Evolutionary conservation across 2,888 invertebrate species (phyloP).

Genomic region (Xestoiulus laeticollis): DNA sequence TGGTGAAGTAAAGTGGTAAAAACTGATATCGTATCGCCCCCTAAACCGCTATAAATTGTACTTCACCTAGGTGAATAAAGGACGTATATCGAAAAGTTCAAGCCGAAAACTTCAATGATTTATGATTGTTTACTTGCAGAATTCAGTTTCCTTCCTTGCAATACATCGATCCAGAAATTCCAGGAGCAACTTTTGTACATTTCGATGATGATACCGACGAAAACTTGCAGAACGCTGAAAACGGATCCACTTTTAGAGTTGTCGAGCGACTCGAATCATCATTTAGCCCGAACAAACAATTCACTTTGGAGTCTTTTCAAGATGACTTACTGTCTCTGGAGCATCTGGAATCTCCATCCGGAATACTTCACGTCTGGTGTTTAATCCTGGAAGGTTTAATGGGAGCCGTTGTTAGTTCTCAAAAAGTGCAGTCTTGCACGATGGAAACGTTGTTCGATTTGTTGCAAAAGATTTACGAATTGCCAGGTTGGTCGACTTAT

Average conservation of each 20-base stretch:
- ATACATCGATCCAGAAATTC: conserved; percentile 85
- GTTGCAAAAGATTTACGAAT: conserved; percentile 77
- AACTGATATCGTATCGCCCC: too few species aligned
- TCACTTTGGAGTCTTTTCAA: conserved; percentile 27
- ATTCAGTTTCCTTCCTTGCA: conserved; percentile 63
- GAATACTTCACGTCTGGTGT: conserved; percentile 89
- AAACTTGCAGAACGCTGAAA: background rate
- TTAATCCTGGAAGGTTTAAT: conserved; percentile 81
- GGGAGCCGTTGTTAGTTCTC: conserved; percentile 72
- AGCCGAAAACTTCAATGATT: too few species aligned
- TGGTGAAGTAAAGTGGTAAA: too few species aligned
- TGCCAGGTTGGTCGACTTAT: conserved; percentile 69
- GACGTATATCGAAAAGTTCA: too few species aligned
- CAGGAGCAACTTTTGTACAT: conserved; percentile 76
- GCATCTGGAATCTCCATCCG: conserved; percentile 71
- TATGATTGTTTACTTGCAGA: conserved; percentile 61
- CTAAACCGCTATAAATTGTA: too few species aligned
- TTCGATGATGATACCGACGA: conserved; percentile 66
- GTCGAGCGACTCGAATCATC: background rate
- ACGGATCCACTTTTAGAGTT: background rate
- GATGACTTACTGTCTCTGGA: conserved; percentile 65
- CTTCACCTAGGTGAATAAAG: too few species aligned
- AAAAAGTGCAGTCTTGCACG: conserved; percentile 81
- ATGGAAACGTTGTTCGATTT: conserved; percentile 88
- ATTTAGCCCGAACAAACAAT: background rate